Conservation (phyloP, 30 jellyfish, hydroid and myxozoan species). For the Catostylus mosaicus region DNA sequence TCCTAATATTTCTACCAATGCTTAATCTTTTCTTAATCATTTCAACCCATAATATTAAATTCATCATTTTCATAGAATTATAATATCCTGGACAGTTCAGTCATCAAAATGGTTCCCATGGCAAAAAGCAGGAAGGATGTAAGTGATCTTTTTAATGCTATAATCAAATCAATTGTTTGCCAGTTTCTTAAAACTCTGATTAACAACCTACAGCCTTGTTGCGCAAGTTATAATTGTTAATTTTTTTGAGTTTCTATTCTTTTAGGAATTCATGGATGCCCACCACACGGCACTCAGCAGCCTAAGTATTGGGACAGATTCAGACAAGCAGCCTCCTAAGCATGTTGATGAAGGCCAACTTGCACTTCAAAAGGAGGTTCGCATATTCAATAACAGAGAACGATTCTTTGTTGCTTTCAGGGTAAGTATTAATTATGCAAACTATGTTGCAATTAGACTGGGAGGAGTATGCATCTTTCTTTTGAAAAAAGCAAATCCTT, state of each 20-base stretch:
- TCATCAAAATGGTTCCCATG: slow-evolving; percentile 96
- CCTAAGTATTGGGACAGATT: slow-evolving; percentile 33
- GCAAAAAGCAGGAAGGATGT: slow-evolving; percentile 85
- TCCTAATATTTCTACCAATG: too few species aligned
- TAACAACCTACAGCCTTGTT: not conserved
- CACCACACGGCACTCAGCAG: slow-evolving; percentile 45
- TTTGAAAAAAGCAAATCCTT: too few species aligned
- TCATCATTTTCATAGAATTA: slow-evolving; percentile 57
- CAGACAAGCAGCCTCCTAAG: slow-evolving; percentile 16
- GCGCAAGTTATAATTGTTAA: too few species aligned
- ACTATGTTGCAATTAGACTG: too few species aligned
- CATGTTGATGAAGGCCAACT: slow-evolving; percentile 90
- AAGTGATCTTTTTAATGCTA: not conserved
- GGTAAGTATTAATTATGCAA: too few species aligned
- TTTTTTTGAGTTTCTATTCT: not conserved
- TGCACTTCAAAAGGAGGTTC: slow-evolving; percentile 87
- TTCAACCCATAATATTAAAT: not conserved
- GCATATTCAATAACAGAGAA: slow-evolving; percentile 82
- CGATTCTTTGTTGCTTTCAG: slow-evolving; percentile 66
- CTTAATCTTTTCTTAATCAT: not conserved
- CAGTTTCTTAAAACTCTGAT: not conserved
- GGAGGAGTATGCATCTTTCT: too few species aligned
- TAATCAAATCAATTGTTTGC: too few species aligned
- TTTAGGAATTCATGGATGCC: slow-evolving; percentile 61
- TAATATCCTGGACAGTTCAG: slow-evolving; percentile 92